These are phyloP conservation scores for Ficedula albicollis DNA, from an alignment of 2,797 vertebrate genomes.

Conservation along the genomic window DNA sequence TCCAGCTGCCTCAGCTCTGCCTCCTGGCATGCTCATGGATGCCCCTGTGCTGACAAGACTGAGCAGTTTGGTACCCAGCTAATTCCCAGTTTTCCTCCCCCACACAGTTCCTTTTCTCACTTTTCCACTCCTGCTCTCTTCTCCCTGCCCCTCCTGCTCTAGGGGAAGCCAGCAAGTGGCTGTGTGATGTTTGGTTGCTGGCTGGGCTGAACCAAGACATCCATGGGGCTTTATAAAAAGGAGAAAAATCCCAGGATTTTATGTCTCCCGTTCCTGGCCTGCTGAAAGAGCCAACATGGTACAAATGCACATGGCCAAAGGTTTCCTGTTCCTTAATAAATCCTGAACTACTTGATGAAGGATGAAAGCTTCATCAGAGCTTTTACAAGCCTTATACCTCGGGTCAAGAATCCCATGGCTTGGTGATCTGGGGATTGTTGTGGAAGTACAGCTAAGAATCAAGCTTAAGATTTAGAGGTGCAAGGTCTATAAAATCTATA, in stretches of 20 bases:
- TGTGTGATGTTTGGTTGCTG: not conserved
- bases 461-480: not conserved
- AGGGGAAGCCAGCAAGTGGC: rapidly evolving
- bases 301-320: not conserved
- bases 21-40: not conserved
- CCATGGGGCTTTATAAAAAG: not conserved
- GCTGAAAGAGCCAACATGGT: not conserved
- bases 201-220: not conserved
- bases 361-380: not conserved
- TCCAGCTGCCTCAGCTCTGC: not conserved
- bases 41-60: not conserved
- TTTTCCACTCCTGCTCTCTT: not conserved
- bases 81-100: not conserved
- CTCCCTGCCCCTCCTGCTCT: rapidly evolving
- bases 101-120: not conserved
- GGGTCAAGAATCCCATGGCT: not conserved
- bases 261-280: not conserved
- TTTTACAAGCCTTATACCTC: not conserved
- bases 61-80: not conserved
- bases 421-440: not conserved
- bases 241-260: not conserved
- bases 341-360: not conserved
- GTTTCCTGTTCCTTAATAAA: not conserved
- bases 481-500: not conserved
- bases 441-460: not conserved